Conservation (phyloP, 1,140 invertebrate species). For the Neotoxoptera formosana region DNA sequence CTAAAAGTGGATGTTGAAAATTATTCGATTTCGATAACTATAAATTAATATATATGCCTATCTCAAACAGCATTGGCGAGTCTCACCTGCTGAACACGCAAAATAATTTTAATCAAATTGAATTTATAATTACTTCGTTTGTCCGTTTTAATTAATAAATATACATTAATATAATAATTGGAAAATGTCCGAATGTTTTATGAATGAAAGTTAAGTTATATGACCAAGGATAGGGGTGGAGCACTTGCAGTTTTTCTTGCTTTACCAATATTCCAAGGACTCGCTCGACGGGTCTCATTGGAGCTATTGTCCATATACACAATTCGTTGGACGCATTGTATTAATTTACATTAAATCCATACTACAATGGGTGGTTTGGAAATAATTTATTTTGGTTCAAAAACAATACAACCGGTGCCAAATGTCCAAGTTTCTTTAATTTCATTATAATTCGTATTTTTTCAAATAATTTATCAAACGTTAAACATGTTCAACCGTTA, state of each 20-base stretch:
- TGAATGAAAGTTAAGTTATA: neutral
- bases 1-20: neutral
- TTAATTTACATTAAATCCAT: conserved; percentile 49
- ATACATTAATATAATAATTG: conserved; percentile 22
- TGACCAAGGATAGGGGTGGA: neutral
- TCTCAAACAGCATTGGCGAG: neutral
- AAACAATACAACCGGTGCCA: conserved; percentile 47
- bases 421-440: conserved; percentile 29
- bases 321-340: conserved; percentile 38
- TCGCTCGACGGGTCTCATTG: neutral
- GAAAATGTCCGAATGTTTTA: neutral
- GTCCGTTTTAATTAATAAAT: conserved; percentile 27
- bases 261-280: conserved; percentile 21
- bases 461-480: conserved; percentile 17
- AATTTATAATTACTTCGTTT: conserved; percentile 27
- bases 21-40: neutral
- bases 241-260: conserved; percentile 49
- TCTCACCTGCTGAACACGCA: neutral
- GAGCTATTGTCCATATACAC: conserved; percentile 22
- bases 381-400: conserved; percentile 45
- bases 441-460: neutral
- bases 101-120: conserved; percentile 6
- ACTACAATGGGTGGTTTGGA: conserved; percentile 23
- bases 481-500: neutral
- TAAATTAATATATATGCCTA: neutral